phyloP scores from a whole-genome alignment of 1,140 invertebrate genomes.

The Tenebrio molitor region DNA sequence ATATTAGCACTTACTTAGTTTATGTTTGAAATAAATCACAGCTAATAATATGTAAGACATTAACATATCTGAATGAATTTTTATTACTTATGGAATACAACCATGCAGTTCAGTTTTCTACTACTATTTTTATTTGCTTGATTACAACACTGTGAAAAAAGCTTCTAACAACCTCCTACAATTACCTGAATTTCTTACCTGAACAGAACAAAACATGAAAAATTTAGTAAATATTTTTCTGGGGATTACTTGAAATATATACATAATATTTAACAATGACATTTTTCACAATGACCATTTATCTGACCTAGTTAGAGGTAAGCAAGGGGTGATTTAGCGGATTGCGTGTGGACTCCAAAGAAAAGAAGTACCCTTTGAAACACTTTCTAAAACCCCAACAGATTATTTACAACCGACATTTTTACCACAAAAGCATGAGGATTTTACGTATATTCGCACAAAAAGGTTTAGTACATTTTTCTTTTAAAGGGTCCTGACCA shows the following conservation, averaged over 20 bases:
- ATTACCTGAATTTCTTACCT: conserved; percentile 7
- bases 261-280: conserved; percentile 11
- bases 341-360: conserved; percentile 45
- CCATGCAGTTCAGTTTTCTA: too few species aligned
- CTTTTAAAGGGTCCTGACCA: background rate
- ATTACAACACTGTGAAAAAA: too few species aligned
- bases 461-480: background rate
- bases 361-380: conserved; percentile 47
- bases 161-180: background rate
- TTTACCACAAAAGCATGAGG: conserved; percentile 17
- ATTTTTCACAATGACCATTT: conserved; percentile 28
- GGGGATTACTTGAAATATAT: conserved; percentile 22
- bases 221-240: conserved; percentile 5
- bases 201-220: background rate
- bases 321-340: conserved; percentile 28
- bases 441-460: conserved; percentile 19
- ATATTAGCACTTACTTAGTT: too few species aligned
- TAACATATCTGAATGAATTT: too few species aligned
- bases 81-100: too few species aligned
- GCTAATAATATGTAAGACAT: too few species aligned
- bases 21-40: too few species aligned
- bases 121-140: too few species aligned
- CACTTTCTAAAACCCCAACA: conserved; percentile 47
- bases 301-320: conserved; percentile 24
- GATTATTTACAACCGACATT: conserved; percentile 50